These are phyloP conservation scores for Psittacula cyanocephala DNA, from an alignment of 2,113 vertebrate species.

Conservation along the genomic window DNA sequence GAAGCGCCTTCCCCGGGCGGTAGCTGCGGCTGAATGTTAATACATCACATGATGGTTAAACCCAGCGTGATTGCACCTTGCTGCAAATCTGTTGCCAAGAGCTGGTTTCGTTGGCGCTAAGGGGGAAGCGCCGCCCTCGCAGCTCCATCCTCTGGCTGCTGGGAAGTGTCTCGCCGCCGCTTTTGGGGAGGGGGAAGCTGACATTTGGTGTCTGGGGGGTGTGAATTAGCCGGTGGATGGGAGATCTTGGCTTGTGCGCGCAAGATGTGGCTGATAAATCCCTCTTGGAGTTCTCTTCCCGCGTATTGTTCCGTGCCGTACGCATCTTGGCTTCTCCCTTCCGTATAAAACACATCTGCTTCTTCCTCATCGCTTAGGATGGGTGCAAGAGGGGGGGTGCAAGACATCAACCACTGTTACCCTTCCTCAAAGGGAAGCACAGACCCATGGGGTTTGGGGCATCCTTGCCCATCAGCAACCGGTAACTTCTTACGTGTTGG, in stretches of 20 bases:
- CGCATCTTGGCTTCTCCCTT: too few species aligned
- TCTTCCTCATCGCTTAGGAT: background rate
- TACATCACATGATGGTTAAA: background rate
- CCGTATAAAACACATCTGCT: background rate
- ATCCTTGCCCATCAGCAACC: too few species aligned
- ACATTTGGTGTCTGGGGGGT: background rate
- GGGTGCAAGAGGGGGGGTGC: background rate
- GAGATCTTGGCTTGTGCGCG: background rate
- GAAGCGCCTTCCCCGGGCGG: background rate
- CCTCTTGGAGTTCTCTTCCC: background rate
- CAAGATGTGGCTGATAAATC: background rate
- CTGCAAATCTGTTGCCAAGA: background rate
- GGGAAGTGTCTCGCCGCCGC: background rate
- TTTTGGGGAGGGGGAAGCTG: background rate
- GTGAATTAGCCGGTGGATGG: rapidly evolving
- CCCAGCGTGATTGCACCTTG: background rate
- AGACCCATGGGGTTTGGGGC: rapidly evolving
- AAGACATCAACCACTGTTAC: rapidly evolving
- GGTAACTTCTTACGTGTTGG: background rate
- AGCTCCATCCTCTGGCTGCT: background rate
- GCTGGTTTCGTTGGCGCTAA: background rate
- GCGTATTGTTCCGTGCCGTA: rapidly evolving
- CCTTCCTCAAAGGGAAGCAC: background rate
- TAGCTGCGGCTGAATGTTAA: background rate
- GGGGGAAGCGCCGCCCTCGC: background rate